phyloP scores from a whole-genome alignment of 2,888 invertebrate genomes.

The Mesorhabditis spiculigera region DNA sequence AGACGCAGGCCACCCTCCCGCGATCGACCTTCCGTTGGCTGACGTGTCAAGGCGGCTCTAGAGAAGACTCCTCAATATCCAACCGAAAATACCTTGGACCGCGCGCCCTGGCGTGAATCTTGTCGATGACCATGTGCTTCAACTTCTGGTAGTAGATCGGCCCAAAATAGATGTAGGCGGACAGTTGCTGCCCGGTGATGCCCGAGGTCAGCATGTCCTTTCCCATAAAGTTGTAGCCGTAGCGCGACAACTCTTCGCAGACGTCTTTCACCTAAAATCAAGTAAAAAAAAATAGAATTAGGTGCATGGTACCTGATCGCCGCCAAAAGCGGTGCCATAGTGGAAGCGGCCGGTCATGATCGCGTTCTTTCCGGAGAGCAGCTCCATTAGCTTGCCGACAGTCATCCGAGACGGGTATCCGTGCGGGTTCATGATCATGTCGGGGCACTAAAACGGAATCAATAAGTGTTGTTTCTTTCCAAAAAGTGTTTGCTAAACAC shows the following conservation, averaged over 20 bases:
- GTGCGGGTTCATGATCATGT: conserved; percentile 93
- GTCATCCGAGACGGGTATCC: conserved; percentile 99
- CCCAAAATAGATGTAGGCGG: conserved; percentile 94
- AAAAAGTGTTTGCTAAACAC: neutral
- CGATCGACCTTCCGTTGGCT: conserved; percentile 78
- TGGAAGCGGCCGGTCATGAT: conserved; percentile 85
- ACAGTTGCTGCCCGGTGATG: conserved; percentile 85
- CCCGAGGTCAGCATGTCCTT: conserved; percentile 96
- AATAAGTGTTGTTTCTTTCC: neutral
- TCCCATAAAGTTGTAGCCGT: conserved; percentile 92
- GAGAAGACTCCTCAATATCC: conserved; percentile 6
- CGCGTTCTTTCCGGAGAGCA: conserved; percentile 92
- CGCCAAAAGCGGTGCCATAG: conserved; percentile 91
- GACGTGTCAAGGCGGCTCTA: conserved; percentile 83
- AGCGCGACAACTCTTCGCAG: conserved; percentile 78
- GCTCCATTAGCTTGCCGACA: conserved; percentile 92
- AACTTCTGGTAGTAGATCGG: conserved; percentile 79
- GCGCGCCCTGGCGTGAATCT: conserved; percentile 92
- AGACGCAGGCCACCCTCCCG: conserved; percentile 75
- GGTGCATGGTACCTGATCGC: conserved; percentile 74
- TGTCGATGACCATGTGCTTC: conserved; percentile 99
- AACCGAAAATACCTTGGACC: conserved; percentile 72
- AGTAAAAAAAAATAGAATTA: neutral
- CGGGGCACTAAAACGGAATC: conserved; percentile 62
- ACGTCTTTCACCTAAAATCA: conserved; percentile 70